Percentiles rank a stretch among this genome's conserved stretches.
Conservation (phyloP, 2,888 invertebrate genomes). For the Galerucella nymphaeae region DNA sequence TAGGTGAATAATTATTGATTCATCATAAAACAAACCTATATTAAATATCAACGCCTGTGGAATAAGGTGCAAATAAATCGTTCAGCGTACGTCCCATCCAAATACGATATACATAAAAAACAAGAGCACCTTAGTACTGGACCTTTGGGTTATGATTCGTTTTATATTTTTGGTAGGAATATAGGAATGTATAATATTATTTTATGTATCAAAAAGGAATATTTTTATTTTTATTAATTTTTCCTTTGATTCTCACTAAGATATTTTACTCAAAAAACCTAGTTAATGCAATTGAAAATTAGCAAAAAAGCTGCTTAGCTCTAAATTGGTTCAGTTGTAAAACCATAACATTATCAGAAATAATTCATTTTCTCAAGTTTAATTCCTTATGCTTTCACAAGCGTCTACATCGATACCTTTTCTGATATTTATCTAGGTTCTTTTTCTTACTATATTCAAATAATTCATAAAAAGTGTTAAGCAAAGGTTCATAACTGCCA, state of each 20-base stretch:
- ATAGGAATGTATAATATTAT: neutral
- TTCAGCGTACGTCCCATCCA: neutral
- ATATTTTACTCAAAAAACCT: too few species aligned
- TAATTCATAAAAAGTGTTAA: too few species aligned
- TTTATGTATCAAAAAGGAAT: neutral
- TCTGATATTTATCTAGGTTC: too few species aligned
- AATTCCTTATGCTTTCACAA: too few species aligned
- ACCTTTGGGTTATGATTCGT: neutral
- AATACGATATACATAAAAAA: neutral
- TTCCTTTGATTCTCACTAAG: neutral
- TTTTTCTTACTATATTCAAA: too few species aligned
- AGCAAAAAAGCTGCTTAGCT: neutral
- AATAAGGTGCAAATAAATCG: neutral
- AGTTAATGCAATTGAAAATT: neutral
- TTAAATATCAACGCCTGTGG: neutral
- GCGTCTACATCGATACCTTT: too few species aligned
- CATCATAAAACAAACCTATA: slow-evolving; percentile 7
- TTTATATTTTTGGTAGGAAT: neutral
- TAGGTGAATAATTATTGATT: slow-evolving; percentile 3
- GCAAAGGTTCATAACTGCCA: neutral
- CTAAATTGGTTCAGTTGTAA: too few species aligned
- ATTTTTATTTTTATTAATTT: neutral
- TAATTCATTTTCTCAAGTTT: too few species aligned
- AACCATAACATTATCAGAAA: too few species aligned
- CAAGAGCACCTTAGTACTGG: neutral